A percentile compares a stretch with the other conserved stretches of the same genome.
These are phyloP conservation scores for Dugesia japonica DNA, from an alignment of 2,888 invertebrate species.

Conservation along the genomic window DNA sequence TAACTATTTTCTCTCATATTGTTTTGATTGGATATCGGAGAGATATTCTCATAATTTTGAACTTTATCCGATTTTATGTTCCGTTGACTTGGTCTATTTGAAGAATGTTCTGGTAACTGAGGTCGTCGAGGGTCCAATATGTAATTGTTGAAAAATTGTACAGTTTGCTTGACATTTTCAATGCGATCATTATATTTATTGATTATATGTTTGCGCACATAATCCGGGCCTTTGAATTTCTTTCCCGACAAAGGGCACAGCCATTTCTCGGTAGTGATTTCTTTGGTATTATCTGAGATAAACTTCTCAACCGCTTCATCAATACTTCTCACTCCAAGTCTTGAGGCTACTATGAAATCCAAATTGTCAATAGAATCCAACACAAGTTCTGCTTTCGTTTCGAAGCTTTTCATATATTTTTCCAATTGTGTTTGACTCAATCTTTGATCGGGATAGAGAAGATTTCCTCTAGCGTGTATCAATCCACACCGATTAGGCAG, in stretches of 20 bases:
- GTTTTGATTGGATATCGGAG: neutral
- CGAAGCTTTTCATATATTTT: conserved; percentile 41
- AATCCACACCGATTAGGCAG: conserved; percentile 98
- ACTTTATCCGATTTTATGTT: neutral
- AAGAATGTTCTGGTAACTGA: conserved; percentile 25
- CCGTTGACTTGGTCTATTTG: neutral
- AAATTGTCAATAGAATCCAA: conserved; percentile 21
- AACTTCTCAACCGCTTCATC: conserved; percentile 71
- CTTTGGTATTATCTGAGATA: conserved; percentile 76
- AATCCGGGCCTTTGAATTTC: conserved; percentile 95
- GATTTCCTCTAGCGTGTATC: conserved; percentile 72
- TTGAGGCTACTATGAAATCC: conserved; percentile 22
- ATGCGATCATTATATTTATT: conserved; percentile 92
- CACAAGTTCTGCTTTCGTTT: conserved; percentile 25
- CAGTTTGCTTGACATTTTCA: conserved; percentile 86
- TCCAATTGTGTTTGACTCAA: conserved; percentile 21
- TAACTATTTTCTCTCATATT: neutral
- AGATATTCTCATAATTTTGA: neutral
- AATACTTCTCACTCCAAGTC: conserved; percentile 33
- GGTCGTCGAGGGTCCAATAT: conserved; percentile 32
- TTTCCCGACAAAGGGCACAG: conserved; percentile 91
- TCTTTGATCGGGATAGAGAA: conserved; percentile 21
- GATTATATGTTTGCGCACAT: conserved; percentile 89
- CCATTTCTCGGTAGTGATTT: conserved; percentile 87
- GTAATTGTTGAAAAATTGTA: conserved; percentile 39